Percentiles rank a stretch among this genome's conserved stretches.
These are phyloP conservation scores for Drosophila barbarae DNA, from an alignment of 2,888 invertebrate species.

Conservation along the genomic window DNA sequence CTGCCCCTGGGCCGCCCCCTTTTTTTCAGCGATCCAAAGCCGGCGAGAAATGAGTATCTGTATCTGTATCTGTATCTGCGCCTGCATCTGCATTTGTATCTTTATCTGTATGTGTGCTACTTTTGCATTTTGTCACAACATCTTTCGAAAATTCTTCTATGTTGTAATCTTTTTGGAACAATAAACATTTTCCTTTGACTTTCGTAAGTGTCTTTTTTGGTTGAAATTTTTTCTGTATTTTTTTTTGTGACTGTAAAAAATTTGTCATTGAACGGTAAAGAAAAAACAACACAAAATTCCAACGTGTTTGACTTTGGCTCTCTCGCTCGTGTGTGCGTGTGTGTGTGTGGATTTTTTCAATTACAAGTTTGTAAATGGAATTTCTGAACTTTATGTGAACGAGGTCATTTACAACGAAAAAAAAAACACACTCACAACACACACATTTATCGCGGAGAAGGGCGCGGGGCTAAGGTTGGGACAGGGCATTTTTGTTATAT, in stretches of 20 bases:
- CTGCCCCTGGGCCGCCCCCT: slow-evolving; percentile 5
- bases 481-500: slow-evolving; percentile 40
- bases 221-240: slow-evolving; percentile 32
- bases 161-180: slow-evolving; percentile 59
- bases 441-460: slow-evolving; percentile 32
- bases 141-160: slow-evolving; percentile 43
- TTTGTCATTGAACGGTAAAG: slow-evolving; percentile 70
- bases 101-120: slow-evolving; percentile 51
- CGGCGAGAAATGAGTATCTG: slow-evolving; percentile 52
- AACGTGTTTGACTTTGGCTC: slow-evolving; percentile 63
- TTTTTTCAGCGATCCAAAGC: slow-evolving; percentile 15
- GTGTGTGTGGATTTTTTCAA: slow-evolving; percentile 64
- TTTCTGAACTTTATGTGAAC: slow-evolving; percentile 70
- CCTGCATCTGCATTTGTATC: slow-evolving; percentile 32
- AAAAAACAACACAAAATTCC: slow-evolving; percentile 51
- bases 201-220: slow-evolving; percentile 57
- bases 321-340: slow-evolving; percentile 30
- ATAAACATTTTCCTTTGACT: slow-evolving; percentile 50
- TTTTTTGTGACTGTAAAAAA: slow-evolving; percentile 49
- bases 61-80: slow-evolving; percentile 42
- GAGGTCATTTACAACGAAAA: slow-evolving; percentile 70
- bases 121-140: slow-evolving; percentile 57
- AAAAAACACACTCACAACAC: slow-evolving; percentile 30
- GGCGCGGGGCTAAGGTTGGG: slow-evolving; percentile 26
- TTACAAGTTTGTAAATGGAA: slow-evolving; percentile 72